Evolutionary conservation across 2,797 vertebrate species (phyloP).

Genomic region (Catostomus latipinnis): DNA sequence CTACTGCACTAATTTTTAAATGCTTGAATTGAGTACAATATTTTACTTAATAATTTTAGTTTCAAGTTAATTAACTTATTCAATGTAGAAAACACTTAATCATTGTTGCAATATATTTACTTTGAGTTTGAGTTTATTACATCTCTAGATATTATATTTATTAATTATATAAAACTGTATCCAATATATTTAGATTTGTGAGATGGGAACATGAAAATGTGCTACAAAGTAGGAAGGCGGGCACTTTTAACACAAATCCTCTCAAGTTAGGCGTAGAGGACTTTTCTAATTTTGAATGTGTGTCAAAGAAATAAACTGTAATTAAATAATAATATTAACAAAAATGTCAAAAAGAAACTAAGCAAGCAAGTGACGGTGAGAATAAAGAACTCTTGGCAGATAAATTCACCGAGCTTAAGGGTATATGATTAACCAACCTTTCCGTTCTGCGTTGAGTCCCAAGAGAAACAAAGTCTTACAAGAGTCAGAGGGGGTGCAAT

Average conservation of each 20-base stretch:
- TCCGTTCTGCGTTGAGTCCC: constrained; percentile 56
- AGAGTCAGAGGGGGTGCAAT: constrained; percentile 68
- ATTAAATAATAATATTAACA: constrained; percentile 33
- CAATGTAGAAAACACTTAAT: too few relatives aligned
- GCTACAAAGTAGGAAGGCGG: not conserved
- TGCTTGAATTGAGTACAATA: too few relatives aligned
- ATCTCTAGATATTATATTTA: too few relatives aligned
- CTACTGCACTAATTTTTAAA: too few relatives aligned
- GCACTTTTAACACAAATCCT: constrained; percentile 5
- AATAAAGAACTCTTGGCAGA: constrained; percentile 46
- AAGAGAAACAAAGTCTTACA: constrained; percentile 65
- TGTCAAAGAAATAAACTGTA: constrained; percentile 2
- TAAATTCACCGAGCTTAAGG: constrained; percentile 59
- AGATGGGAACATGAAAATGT: not conserved
- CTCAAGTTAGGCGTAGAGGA: not conserved
- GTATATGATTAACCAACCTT: constrained; percentile 66
- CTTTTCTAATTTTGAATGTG: constrained; percentile 11
- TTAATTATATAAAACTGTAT: too few relatives aligned
- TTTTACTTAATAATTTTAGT: too few relatives aligned
- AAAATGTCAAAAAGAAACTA: constrained; percentile 33
- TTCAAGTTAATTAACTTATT: too few relatives aligned
- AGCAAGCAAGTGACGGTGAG: not conserved
- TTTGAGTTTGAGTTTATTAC: too few relatives aligned
- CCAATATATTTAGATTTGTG: too few relatives aligned
- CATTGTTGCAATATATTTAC: too few relatives aligned